Evolutionary conservation across 2,113 vertebrate genomes (phyloP), one percentile per base, ranked within the genome.

Genomic region (Heterotilapia buettikoferi): DNA sequence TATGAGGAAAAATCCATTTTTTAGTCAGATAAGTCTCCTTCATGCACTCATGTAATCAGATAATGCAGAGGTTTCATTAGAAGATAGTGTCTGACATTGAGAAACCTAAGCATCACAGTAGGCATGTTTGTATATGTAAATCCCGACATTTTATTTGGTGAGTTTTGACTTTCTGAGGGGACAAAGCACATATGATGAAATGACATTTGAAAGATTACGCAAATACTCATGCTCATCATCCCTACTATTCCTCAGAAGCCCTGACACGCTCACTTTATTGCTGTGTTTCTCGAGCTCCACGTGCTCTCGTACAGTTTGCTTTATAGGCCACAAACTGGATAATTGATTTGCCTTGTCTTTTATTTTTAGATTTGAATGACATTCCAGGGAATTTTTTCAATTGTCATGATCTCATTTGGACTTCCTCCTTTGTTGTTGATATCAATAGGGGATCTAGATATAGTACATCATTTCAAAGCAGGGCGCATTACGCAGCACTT

Each of bases 321-420:
- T 90, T 92, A 53, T 86, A 86, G 87, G 87, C 84, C 90, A 84
- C 90, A 90, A 89, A 90, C 88, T 38, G 45, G 71, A 86, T 91
- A 94, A 95, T 91, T 85, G 93, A 92, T 92, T 89, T 89, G 79
- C 71, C 83, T 89, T 9, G 85, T 79, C 82, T 94, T 83, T 88
- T 95, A 93, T 93, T 95, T 95, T 90, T 94, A 92, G 91, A 94
- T 91, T 93, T 96, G 95, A 96, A 92, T 96, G 96, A 95, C 96
- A 93, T 95, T 91, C 82, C 21, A 50, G 86, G 66, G 85, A 94
- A 96, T 96, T 94, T 94, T 95, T 96, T 83, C 90, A 94, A 96
- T 95, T 94, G 94, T 95, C 91, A 91, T 89, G 88, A 94, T 95
- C 90, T 94, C 89, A 93, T 96, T 95, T 93, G 89, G 87, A 24